Base-by-base conservation (phyloP, 37 sponge, comb jelly and placozoan species). In the Beroe ovata region DNA sequence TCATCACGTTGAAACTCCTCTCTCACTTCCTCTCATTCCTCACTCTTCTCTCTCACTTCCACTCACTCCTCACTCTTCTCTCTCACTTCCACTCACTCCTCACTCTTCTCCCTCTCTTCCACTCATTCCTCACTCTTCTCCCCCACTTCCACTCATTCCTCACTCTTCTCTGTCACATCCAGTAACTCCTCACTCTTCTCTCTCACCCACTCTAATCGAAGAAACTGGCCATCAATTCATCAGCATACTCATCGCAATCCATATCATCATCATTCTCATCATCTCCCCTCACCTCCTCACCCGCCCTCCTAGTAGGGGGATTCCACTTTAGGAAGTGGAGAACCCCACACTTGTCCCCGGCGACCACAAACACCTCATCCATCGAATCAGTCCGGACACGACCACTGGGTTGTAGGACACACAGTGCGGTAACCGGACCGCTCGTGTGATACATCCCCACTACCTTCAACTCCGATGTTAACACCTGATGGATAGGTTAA, bases 361-460 rank as follows among this genome's bases (percentile, higher is more conserved):
- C 84, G 1, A 77, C 84, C 16, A 77, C 25, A 29, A 0, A n/a
- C 29, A 42, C 42, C 23, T 19, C 11, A 54, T 39, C 23, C 11
- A 0, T 3, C 16, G 36, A 37, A 0, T 66, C 30, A 4, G 63
- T 62, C 26, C 38, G 11, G 84, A 36, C 14, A 1, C 54, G n/a
- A 6, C 29, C 63, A 3, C 63, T 23, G 28, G 28, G 29, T 16
- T 11, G 11, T 25, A 77, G 84, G 11, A 77, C 84, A 16, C 84
- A 35, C 3, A 77, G 84, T 1, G 26, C 1, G 47, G 84, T 77
- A 18, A 77, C 84, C 26, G 42, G 54, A 41, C 84, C 84, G 28
- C 38, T 42, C n/a, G 84, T 77, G 84, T 77, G 84, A 26, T 42
- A 77, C 84, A 77, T 77, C n/a, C 84, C 84, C 23, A 77, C 33